Evolutionary conservation across 2,888 invertebrate species (phyloP), one percentile per base, ranked within the genome.

Genomic region (Labia minor): DNA sequence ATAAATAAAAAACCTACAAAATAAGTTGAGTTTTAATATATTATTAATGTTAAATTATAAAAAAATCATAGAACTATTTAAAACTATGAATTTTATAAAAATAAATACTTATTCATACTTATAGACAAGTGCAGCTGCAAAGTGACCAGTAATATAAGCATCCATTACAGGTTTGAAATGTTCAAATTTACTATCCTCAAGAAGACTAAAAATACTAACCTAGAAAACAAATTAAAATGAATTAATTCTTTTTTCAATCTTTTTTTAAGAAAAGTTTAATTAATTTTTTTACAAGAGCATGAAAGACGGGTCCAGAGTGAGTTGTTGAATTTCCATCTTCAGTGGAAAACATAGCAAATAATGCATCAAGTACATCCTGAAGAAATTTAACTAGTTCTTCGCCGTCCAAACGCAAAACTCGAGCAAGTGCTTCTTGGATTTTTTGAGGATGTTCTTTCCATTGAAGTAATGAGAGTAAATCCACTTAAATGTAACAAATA

Each of bases 371-470:
- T 1, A 96, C 94, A 75, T 96, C 96, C 76, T 95, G 90, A 1
- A 97, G 81, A 77, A 95, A 96, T 80, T 96, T 95, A 14, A 96
- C 93, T 61, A 95, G 81, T 76, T 96, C 96, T 76, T 95, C 94
- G 37, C 85, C 85, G 72, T 90, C 88, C n/a, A 95, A 80, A 4
- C 89, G 82, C 69, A 93, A 77, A 1, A 95, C 90, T 64, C 91
- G 83, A 0, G 89, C 85, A 14, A 96, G 78, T 0, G 93, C 92
- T 71, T 92, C 91, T 74, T 90, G 88, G 66, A 95, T 91, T 72
- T 87, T 85, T 71, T 93, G 92, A 0, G 92, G 92, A 73, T 90
- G 88, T 0, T 90, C 88, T 71, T 92, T 90, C 96, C 96, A 96
- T 77, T 95, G 91, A 1, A 97, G 80, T 62, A 96, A 78, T 3